Conservation (phyloP, 2,888 invertebrate genomes). For the Actias luna region DNA sequence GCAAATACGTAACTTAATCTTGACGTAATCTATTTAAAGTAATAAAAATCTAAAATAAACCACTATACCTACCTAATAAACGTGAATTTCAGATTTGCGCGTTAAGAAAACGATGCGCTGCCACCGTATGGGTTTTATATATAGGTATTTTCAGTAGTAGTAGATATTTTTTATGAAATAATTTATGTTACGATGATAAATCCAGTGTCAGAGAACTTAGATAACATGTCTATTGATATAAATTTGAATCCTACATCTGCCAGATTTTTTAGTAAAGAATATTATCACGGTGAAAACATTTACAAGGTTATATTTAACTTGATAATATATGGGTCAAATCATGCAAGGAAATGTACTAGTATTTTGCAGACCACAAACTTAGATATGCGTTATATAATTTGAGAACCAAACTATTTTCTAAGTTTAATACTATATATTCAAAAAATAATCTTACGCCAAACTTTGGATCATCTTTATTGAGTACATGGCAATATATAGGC, state of each 20-base stretch:
- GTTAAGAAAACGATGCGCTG: not conserved
- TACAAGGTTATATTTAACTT: too few relatives aligned
- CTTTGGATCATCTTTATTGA: not conserved
- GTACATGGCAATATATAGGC: not conserved
- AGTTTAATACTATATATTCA: too few relatives aligned
- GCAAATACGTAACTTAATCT: slow-evolving; percentile 16
- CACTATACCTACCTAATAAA: not conserved
- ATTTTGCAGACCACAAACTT: too few relatives aligned
- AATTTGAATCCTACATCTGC: not conserved
- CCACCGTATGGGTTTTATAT: not conserved
- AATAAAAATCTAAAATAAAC: slow-evolving; percentile 7
- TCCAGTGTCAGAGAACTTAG: not conserved
- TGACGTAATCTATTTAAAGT: not conserved
- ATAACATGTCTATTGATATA: not conserved
- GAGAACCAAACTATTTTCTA: not conserved
- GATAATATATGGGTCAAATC: too few relatives aligned
- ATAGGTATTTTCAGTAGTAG: too few relatives aligned
- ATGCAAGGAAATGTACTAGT: too few relatives aligned
- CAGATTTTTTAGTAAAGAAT: not conserved
- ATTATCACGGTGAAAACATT: not conserved
- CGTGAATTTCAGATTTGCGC: not conserved
- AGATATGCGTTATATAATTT: too few relatives aligned
- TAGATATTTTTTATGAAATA: not conserved
- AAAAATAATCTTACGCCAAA: too few relatives aligned
- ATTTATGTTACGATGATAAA: not conserved